Evolutionary conservation across 2,888 invertebrate species (phyloP).

Genomic region (Mesodorylaimus sp.): DNA sequence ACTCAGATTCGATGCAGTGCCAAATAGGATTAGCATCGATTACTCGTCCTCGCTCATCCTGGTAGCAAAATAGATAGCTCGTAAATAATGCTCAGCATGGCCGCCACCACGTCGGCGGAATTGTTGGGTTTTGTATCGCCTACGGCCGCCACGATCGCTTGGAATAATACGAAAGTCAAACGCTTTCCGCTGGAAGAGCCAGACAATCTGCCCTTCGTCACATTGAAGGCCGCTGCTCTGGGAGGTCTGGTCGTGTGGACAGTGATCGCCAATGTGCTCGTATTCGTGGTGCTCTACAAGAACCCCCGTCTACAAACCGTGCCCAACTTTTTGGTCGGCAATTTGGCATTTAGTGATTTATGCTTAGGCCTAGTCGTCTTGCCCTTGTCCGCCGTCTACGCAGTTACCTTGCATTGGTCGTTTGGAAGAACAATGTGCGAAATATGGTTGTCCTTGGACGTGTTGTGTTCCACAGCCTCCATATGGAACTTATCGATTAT

Average conservation of each 20-base stretch:
- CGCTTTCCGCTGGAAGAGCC: too few relatives aligned
- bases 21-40: too few relatives aligned
- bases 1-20: too few relatives aligned
- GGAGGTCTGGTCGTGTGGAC: conserved; percentile 27
- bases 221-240: conserved; percentile 18
- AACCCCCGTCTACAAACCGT: conserved; percentile 31
- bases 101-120: too few relatives aligned
- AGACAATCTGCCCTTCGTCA: not conserved
- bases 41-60: too few relatives aligned
- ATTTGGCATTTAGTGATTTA: conserved; percentile 35
- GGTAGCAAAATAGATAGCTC: too few relatives aligned
- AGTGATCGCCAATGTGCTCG: conserved; percentile 25
- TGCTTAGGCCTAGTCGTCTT: conserved; percentile 34
- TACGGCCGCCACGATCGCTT: too few relatives aligned
- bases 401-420: conserved; percentile 34
- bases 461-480: conserved; percentile 37
- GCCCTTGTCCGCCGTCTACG: conserved; percentile 36
- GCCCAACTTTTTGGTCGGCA: conserved; percentile 36
- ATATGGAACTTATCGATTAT: conserved; percentile 37
- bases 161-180: too few relatives aligned
- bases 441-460: conserved; percentile 36
- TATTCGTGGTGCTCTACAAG: conserved; percentile 29
- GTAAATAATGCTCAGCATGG: too few relatives aligned
- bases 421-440: conserved; percentile 34
- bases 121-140: too few relatives aligned